A percentile compares a stretch with the other conserved stretches of the same genome.
Conservation (phyloP, 1,140 invertebrate genomes). For the Drosophila baimaii region DNA sequence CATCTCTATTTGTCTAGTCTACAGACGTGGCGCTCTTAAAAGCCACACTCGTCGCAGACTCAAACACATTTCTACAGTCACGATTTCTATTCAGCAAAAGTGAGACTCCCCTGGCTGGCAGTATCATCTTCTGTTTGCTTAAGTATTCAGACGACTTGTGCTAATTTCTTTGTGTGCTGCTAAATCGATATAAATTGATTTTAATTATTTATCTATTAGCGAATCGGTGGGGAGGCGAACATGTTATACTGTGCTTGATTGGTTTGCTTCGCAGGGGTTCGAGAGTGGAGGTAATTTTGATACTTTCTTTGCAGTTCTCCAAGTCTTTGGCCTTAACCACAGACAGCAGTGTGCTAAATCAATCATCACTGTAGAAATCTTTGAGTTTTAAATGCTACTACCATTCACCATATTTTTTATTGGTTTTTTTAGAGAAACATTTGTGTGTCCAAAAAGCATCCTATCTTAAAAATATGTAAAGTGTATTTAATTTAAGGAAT, state of each 20-base stretch:
- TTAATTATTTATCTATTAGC: conserved; percentile 83
- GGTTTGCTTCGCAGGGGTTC: conserved; percentile 12
- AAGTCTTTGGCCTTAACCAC: not conserved
- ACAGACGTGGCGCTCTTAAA: conserved; percentile 8
- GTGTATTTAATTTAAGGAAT: too few species aligned
- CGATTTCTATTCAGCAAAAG: conserved; percentile 51
- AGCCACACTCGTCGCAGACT: conserved; percentile 10
- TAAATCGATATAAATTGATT: conserved; percentile 83
- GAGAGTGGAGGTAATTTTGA: conserved; percentile 18
- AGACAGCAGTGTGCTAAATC: not conserved
- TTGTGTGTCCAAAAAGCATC: not conserved
- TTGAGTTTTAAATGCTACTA: not conserved
- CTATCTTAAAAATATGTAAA: not conserved
- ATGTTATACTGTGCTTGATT: conserved; percentile 39
- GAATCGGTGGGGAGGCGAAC: conserved; percentile 62
- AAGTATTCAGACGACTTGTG: conserved; percentile 75
- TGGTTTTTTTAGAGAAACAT: not conserved
- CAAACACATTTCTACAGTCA: conserved; percentile 29
- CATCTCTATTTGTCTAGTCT: conserved; percentile 37
- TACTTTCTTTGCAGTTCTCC: conserved; percentile 9
- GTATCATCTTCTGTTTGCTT: conserved; percentile 54
- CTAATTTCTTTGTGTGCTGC: conserved; percentile 75
- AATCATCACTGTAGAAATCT: not conserved
- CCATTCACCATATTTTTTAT: not conserved
- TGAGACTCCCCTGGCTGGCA: conserved; percentile 8